Conservation (phyloP, 2,797 vertebrate species). For the Malacoctenus gilli region DNA sequence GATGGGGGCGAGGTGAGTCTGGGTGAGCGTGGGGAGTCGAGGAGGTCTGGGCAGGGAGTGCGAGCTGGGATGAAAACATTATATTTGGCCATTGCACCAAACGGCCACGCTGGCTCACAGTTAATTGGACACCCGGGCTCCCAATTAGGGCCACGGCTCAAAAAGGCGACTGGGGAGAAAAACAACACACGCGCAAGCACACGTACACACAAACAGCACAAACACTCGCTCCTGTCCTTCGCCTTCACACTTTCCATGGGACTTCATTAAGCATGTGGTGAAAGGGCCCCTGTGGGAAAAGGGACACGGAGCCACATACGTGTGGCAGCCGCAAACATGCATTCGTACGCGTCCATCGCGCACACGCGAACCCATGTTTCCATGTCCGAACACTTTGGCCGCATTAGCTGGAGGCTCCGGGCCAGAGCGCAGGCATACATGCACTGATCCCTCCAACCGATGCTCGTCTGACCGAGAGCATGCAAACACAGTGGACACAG, state of each 20-base stretch:
- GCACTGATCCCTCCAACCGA: no score
- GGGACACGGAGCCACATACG: constrained; percentile 51
- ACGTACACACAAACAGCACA: constrained; percentile 13
- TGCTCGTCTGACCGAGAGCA: not conserved
- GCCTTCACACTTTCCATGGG: constrained; percentile 63
- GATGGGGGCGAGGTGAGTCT: constrained; percentile 15
- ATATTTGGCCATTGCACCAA: constrained; percentile 69
- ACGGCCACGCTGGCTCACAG: constrained; percentile 73
- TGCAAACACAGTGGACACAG: not conserved
- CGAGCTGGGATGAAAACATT: constrained; percentile 52
- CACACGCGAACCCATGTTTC: constrained; percentile 25
- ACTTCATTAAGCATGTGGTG: constrained; percentile 77
- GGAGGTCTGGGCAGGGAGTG: constrained; percentile 4
- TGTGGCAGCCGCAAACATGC: constrained; percentile 27
- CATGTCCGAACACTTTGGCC: constrained; percentile 9
- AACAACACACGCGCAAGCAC: constrained; percentile 53
- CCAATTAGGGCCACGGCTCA: constrained; percentile 88
- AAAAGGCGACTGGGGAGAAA: constrained; percentile 83
- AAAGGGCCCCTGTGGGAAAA: constrained; percentile 67
- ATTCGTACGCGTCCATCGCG: constrained; percentile 19
- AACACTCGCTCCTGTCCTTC: constrained; percentile 8
- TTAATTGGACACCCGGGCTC: constrained; percentile 88
- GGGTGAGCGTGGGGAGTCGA: not conserved
- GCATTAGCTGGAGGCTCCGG: constrained; percentile 10
- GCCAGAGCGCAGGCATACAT: not conserved